Conservation (phyloP, 1,140 invertebrate genomes). For the Leptopilina clavipes region DNA sequence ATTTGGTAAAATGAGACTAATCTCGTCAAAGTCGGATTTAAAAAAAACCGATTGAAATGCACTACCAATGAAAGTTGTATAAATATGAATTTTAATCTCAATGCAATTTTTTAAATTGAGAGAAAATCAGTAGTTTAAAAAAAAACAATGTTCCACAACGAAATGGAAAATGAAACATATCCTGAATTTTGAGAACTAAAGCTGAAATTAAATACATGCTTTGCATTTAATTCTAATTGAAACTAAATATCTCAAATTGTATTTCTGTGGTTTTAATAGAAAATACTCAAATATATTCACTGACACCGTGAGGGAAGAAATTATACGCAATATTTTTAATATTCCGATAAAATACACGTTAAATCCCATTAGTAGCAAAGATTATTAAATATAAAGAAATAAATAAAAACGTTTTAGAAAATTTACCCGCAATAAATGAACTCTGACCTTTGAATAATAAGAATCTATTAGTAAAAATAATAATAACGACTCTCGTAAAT, state of each 20-base stretch:
- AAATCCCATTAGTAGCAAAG: not conserved
- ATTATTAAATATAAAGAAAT: not conserved
- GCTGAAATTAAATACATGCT: not conserved
- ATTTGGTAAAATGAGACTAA: conserved; percentile 11
- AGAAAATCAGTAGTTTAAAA: not conserved
- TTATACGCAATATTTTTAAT: not conserved
- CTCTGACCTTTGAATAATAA: conserved; percentile 4
- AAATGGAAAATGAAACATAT: not conserved
- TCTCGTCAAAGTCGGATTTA: not conserved
- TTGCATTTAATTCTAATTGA: not conserved
- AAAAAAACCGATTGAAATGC: not conserved
- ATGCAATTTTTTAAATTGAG: no score
- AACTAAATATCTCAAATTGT: not conserved
- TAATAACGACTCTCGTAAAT: conserved; percentile 4
- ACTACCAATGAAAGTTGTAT: not conserved
- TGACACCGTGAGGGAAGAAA: not conserved
- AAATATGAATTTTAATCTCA: not conserved
- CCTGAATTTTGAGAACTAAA: not conserved
- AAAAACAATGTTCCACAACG: not conserved
- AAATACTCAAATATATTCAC: not conserved
- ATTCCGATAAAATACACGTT: not conserved
- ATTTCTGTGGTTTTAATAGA: conserved; percentile 3
- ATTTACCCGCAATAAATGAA: not conserved
- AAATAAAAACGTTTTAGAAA: not conserved
- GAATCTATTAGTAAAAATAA: not conserved